Conservation (phyloP, 2,797 vertebrate species). For the Gallinago solitaria region DNA sequence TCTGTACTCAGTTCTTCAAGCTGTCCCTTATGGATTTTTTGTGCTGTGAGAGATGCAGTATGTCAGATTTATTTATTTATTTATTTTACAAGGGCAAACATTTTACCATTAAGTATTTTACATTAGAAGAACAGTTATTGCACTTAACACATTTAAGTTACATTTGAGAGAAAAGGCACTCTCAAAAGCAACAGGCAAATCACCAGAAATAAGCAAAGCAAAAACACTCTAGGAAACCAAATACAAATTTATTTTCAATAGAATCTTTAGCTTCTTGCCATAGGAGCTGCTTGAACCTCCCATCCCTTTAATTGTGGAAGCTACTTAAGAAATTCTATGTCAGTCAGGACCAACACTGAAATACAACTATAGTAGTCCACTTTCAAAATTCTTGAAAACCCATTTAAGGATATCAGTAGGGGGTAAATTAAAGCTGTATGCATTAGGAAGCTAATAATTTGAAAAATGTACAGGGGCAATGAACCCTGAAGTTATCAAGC, state of each 20-base stretch:
- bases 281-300: conserved; percentile 30
- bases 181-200: conserved; percentile 39
- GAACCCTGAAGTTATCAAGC: conserved; percentile 77
- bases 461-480: conserved; percentile 78
- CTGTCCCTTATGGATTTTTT: neutral
- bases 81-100: neutral
- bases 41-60: neutral
- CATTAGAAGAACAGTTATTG: conserved; percentile 1
- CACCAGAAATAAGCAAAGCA: conserved; percentile 48
- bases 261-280: conserved; percentile 14
- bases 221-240: conserved; percentile 48
- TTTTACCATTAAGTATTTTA: neutral
- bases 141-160: neutral
- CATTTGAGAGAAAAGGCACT: neutral
- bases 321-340: conserved; percentile 56
- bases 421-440: conserved; percentile 79
- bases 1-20: neutral
- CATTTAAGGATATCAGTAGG: conserved; percentile 74
- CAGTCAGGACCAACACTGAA: conserved; percentile 49
- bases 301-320: conserved; percentile 28
- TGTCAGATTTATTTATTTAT: neutral
- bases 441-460: conserved; percentile 79
- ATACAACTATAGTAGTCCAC: conserved; percentile 44
- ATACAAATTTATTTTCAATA: conserved; percentile 42
- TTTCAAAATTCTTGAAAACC: conserved; percentile 76